Evolutionary conservation across 2,797 vertebrate genomes (phyloP), one percentile per base, ranked within the genome.

Genomic region (Aeoliscus strigatus): DNA sequence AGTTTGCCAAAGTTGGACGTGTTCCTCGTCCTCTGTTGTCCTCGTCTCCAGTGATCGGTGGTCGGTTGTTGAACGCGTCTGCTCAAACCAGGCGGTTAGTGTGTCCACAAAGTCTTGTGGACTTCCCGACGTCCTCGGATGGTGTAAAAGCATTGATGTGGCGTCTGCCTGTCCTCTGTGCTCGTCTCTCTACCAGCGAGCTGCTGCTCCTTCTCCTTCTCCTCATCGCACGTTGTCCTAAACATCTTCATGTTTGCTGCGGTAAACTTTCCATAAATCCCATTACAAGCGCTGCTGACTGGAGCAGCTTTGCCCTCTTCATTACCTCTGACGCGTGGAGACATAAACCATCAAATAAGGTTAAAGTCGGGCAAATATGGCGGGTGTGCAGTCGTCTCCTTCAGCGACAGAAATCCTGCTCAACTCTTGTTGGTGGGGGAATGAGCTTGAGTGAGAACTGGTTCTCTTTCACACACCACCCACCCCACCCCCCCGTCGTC

Each of bases 251-350:
- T 60, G 43, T 28, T 67, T 59, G 44, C 49, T 60, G 34, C 6
- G 8, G 46, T 21, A 28, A 72, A 76, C 58, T 51, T 66, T 63
- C 52, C 14, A 26, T 49, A 61, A 79, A 83, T 81, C 74, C 66
- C 66, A 77, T 80, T 81, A 84, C 68, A 39, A 27, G 54, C 46
- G 60, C 66, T 69, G 56, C 80, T 72, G 81, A 79, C 63, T 72
- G 60, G 63, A 70, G 64, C 82, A 74, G 78, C 60, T 73, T 79
- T 70, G 59, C 58, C 60, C 65, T 31, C 55, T 82, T 79, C 82
- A 83, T 85, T 84, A 83, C 66, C 54, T 68, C 72, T 86, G 80
- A 86, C 82, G 82, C 79, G 75, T 70, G 73, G 73, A 73, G 68
- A 82, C 76, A 75, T 55, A 82, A 83, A 76, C 81, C 73, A 81